These are phyloP conservation scores for Callospermophilus lateralis DNA, from an alignment of 2,113 vertebrate genomes.

Conservation along the genomic window DNA sequence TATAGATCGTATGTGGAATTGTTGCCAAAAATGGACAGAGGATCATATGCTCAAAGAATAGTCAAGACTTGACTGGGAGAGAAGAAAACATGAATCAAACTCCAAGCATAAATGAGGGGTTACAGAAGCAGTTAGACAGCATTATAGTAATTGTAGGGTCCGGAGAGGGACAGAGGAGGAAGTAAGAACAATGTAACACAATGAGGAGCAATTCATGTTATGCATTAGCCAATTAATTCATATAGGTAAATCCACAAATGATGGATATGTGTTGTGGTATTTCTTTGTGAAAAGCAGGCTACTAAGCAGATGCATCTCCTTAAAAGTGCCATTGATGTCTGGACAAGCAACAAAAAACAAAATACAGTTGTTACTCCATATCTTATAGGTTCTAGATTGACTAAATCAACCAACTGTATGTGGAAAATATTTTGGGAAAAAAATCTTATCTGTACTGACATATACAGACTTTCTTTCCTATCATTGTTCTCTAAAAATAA, in stretches of 20 bases:
- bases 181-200: background rate
- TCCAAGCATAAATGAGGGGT: background rate
- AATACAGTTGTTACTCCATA: background rate
- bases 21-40: background rate
- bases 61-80: background rate
- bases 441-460: background rate
- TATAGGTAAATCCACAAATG: background rate
- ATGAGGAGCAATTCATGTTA: background rate
- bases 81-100: background rate
- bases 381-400: background rate
- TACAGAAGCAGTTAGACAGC: background rate
- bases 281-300: background rate
- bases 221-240: background rate
- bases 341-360: background rate
- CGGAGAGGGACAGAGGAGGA: background rate
- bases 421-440: background rate
- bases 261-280: background rate
- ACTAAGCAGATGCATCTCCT: background rate
- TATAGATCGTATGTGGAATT: background rate
- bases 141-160: rapidly evolving
- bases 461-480: background rate
- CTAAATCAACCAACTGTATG: background rate
- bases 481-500: background rate
- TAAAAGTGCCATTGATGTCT: background rate
- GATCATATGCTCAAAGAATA: background rate